Evolutionary conservation across 2,113 vertebrate genomes (phyloP), one percentile per base, ranked within the genome.

Genomic region (Ophiodon elongatus): DNA sequence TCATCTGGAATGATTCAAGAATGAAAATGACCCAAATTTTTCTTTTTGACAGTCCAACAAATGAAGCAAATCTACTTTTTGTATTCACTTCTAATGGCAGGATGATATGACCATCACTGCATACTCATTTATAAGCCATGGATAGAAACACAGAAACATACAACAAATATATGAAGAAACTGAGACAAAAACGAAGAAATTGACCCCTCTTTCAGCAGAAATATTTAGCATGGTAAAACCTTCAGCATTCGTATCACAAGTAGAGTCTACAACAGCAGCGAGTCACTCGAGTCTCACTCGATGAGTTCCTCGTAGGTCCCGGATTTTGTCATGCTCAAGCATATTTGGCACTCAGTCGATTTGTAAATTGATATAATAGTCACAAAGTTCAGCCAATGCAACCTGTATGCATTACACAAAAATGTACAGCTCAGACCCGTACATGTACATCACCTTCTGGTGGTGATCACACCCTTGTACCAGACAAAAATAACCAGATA

Each of bases 301-400:
- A 54, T 75, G 90, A 91, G 88, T 88, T 82, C 72, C 82, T 83
- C 5, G 37, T 57, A 65, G 52, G 52, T 76, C 60, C 82, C 57
- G 1, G 62, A 62, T 70, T 89, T 84, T 79, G 43, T 83, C 85
- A 90, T 88, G 91, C 84, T 90, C 71, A 72, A 85, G 89, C 86
- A 92, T 91, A 88, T 95, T 95, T 95, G 95, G 92, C 93, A 95
- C 93, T 93, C 92, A 83, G 86, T 93, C 76, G 25, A 91, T 90
- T 92, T 37, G 78, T 84, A 91, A 87, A 88, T 76, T 84, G 65
- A 89, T 88, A 87, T 85, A 86, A 84, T 88, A 90, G 88, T 95
- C 87, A 92, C 88, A 94, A 91, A 89, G 71, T 89, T 82, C 90
- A 81, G 84, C 84, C 75, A 83, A 76, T 77, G 72, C 66, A 74